These are phyloP conservation scores for Kryptolebias marmoratus DNA, from an alignment of 2,113 vertebrate species.

Conservation along the genomic window DNA sequence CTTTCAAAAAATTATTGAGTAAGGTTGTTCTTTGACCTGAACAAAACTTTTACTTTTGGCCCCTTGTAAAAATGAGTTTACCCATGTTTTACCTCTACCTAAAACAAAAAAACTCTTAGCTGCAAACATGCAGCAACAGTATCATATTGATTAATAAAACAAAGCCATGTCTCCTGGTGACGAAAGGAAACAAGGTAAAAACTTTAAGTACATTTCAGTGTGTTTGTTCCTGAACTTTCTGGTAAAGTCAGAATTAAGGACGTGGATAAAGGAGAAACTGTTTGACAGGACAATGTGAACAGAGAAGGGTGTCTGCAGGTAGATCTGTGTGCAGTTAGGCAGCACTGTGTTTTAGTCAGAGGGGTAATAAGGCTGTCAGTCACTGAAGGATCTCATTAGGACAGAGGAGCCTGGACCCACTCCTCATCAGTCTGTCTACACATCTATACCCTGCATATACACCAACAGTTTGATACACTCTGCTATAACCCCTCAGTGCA, in stretches of 20 bases:
- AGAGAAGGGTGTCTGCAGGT: not conserved
- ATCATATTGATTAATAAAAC: not conserved
- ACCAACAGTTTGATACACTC: not conserved
- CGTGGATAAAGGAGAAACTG: not conserved
- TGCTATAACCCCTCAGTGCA: not conserved
- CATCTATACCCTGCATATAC: conserved; percentile 24
- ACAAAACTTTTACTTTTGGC: too few species aligned
- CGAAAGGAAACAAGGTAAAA: not conserved
- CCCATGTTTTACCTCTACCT: too few species aligned
- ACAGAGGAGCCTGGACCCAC: conserved; percentile 45
- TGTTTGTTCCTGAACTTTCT: not conserved
- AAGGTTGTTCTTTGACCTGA: too few species aligned
- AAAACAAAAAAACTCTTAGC: not conserved
- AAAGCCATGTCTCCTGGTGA: not conserved
- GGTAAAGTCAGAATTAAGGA: not conserved
- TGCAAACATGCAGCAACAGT: not conserved
- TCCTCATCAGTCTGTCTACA: conserved; percentile 58
- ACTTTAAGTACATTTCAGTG: not conserved
- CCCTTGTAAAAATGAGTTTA: too few species aligned
- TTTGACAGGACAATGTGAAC: conserved; percentile 1
- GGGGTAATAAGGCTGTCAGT: conserved; percentile 65
- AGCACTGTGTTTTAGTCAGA: not conserved
- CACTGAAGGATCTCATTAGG: conserved; percentile 66
- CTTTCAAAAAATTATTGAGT: too few species aligned
- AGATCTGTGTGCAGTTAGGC: not conserved